Conservation (phyloP, 2,888 invertebrate species). For the Chrysomela aeneicollis region DNA sequence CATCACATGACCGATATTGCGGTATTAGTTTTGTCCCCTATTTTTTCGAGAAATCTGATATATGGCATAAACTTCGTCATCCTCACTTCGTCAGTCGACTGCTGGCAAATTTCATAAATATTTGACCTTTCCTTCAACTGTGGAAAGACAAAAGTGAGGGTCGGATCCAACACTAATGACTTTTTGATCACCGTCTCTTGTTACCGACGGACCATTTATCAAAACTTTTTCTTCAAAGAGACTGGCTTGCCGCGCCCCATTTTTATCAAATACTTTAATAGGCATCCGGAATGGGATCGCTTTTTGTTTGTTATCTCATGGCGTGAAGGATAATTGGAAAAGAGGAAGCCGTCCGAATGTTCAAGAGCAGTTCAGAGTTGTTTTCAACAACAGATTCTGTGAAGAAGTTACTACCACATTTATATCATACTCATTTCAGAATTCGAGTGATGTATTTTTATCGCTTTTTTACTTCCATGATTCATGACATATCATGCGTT, state of each 20-base stretch:
- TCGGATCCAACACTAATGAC: constrained; percentile 51
- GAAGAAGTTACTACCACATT: too few relatives aligned
- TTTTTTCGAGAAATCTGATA: too few relatives aligned
- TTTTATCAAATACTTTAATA: constrained; percentile 36
- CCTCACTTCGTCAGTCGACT: constrained; percentile 8
- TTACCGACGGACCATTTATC: constrained; percentile 53
- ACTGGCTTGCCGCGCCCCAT: constrained; percentile 31
- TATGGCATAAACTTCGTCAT: too few relatives aligned
- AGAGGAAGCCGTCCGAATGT: constrained; percentile 13
- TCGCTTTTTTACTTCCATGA: too few relatives aligned
- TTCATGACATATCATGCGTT: too few relatives aligned
- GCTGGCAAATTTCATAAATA: constrained; percentile 27
- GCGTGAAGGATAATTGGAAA: constrained; percentile 12
- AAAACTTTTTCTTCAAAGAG: constrained; percentile 41
- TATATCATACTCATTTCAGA: too few relatives aligned
- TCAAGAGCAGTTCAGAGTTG: background rate
- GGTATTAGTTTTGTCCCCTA: too few relatives aligned
- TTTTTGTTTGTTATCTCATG: constrained; percentile 24
- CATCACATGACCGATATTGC: too few relatives aligned
- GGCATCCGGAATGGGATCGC: constrained; percentile 26
- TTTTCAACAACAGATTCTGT: background rate
- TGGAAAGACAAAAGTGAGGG: constrained; percentile 47
- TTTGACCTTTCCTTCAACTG: constrained; percentile 28
- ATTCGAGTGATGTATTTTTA: too few relatives aligned
- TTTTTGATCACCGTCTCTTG: constrained; percentile 55